Conservation (phyloP, 2,888 invertebrate genomes). For the Drosophila birchii region DNA sequence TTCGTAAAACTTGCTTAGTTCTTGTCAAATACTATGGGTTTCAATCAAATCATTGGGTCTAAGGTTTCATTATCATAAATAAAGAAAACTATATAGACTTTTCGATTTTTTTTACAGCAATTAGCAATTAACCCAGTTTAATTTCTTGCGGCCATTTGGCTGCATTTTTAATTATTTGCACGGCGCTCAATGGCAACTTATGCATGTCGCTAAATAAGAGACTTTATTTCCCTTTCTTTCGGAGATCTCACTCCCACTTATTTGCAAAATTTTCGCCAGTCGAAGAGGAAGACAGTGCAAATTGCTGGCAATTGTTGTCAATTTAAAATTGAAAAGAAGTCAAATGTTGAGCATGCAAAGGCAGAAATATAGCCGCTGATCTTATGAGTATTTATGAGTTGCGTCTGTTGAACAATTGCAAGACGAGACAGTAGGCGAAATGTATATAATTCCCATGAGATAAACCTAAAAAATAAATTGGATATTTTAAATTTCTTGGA, state of each 20-base stretch:
- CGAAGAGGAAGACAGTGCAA: constrained; percentile 48
- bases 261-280: constrained; percentile 27
- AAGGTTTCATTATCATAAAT: neutral
- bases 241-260: constrained; percentile 13
- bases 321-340: constrained; percentile 82
- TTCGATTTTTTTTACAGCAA: constrained; percentile 17
- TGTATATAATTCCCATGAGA: neutral
- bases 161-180: constrained; percentile 61
- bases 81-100: neutral
- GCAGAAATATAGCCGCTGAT: constrained; percentile 22
- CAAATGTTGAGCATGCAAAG: constrained; percentile 54
- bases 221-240: constrained; percentile 3
- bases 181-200: constrained; percentile 61
- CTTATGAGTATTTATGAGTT: constrained; percentile 14
- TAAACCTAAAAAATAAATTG: too few species aligned
- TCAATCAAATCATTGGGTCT: neutral
- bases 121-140: constrained; percentile 43
- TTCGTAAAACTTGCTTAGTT: neutral
- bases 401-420: neutral
- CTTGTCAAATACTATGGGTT: neutral
- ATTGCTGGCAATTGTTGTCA: constrained; percentile 79
- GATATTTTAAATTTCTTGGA: neutral
- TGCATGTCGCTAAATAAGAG: constrained; percentile 39
- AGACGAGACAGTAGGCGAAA: neutral
- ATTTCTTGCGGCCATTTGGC: constrained; percentile 6